Base-by-base conservation (phyloP, 2,888 invertebrate species). In the Panorpa germanica region DNA sequence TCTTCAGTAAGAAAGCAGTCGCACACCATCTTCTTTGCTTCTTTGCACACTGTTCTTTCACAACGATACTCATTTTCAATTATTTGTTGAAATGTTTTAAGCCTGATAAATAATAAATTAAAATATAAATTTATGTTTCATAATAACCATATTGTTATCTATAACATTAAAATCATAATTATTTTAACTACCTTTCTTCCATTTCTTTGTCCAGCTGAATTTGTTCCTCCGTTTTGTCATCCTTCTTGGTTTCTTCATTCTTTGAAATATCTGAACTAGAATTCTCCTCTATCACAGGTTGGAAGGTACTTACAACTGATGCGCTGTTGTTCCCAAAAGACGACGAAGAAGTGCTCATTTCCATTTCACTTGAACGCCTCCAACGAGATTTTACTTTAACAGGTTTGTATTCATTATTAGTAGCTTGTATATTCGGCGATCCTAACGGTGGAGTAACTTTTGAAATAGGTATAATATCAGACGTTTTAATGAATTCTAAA, bases 1-100 rank as follows among this genome's bases (percentile, higher is more conserved):
- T 91, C 91, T 47, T 76, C 72, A 31, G 82, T 81, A 39, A 91
- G 63, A 46, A 82, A 80, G 52, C 95, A 96, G 54, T 95, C 95
- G 54, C 95, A 95, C 17, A 77, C 70, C 93, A 95, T 93, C 42
- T 83, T 72, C 41, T 80, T 78, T 1, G 85, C 82, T 51, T 93
- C 90, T 47, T 82, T 88, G 52, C 82, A 86, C 34, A 75, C 70
- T 50, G 77, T 77, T 49, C 85, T 67, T 40, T 85, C 85, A 47
- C 68, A 67, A 21, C 70, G 69, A 55, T 88, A 91, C 37, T 78
- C 65, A 58, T 91, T 91, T 48, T 90, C 88, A 30, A 70, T 70
- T 28, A 91, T 65, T 42, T 72, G 68, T 36, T 76, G 70, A 53
- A 80, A 91, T 42, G 39, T 66, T 55, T 30, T 59, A 59, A 37